Evolutionary conservation across 2,888 invertebrate genomes (phyloP), one percentile per base, ranked within the genome.

Genomic region (Strigamia maritima): DNA sequence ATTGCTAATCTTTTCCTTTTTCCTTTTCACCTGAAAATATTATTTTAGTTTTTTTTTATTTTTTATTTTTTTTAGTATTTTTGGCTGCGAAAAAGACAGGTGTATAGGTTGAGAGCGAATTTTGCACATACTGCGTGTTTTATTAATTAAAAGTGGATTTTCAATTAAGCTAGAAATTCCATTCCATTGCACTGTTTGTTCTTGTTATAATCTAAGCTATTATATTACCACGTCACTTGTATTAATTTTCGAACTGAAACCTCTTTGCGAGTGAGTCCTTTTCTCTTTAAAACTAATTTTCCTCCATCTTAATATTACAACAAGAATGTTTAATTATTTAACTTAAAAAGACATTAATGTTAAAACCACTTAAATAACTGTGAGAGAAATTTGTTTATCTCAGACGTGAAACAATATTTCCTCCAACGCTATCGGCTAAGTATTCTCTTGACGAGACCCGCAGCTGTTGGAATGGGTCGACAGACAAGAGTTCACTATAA

Each of bases 301-400:
- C 54, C 7, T 19, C 19, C n/a, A 22, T 26, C 28, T 7, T 4
- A 14, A 70, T 28, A 70, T 70, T 70, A n/a, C 28, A 28, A 28
- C n/a, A 70, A 28, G 28, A 70, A 70, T 14, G 16, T 70, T 70
- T 70, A 70, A 70, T 70, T 70, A 70, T 70, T 70, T 70, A 70
- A 70, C 70, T 70, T 12, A 70, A 26, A 70, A 70, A 26, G 70
- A 26, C 70, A 70, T 70, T 70, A 70, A 70, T 28, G 70, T 28
- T 70, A 70, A 70, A 26, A 28, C 70, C 28, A 70, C 28, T 70
- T 70, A 70, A 70, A 70, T 70, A 70, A 70, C 70, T 28, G 70
- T 70, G 70, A 70, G 70, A 70, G 70, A 70, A 70, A 70, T 70
- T 70, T 70, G 70, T 70, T 70, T 70, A 70, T 70, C 70, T 70